Base-by-base conservation (phyloP, 2,797 vertebrate species). In the Myoxocephalus aenaeus region DNA sequence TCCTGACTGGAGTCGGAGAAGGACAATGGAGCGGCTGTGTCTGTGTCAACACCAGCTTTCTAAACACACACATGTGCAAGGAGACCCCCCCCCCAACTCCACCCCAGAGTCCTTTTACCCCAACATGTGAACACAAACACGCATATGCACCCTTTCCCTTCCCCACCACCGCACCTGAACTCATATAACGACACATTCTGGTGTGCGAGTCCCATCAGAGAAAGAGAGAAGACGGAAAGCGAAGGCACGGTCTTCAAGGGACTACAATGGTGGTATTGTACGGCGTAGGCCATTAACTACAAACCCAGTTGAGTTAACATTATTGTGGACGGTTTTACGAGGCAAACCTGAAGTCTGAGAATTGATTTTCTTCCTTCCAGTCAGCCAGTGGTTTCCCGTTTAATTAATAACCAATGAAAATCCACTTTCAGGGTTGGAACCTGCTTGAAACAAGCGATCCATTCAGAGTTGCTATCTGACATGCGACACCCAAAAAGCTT, bases 1-100 rank as follows among this genome's bases (percentile, higher is more conserved):
- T 94, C 89, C 92, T 93, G 94, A 84, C 86, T 80, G 70, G 83
- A 87, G 86, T 87, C 82, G 86, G 78, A 70, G 80, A 84, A 86
- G 92, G 86, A 92, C 92, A 94, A 93, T 91, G 84, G 86, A 68
- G 86, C 68, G 87, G 84, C 90, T 92, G 90, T 93, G 93, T 93
- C 93, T 93, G 90, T 92, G 92, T 92, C 91, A 92, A 92, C 92
- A 91, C 85, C 89, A 86, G 82, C 82, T 91, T 67, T 90, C 77
- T 77, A 90, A 90, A 91, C 87, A 90, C 87, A 90, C 78, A 91
- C 82, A 88, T 86, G 81, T 91, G 82, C 71, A 81, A 18, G 59
- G 50, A 77, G 76, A 73, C 34, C n/a, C 29, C 53, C 17, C 42
- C 13, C 5, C 17, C 5, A 0, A 0, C 48, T 7, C 9, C 11